Percentiles rank a stretch among this genome's conserved stretches.
Conservation (phyloP, 53 echinoderm and acorn worm genomes). For the Hippasteria phrygiana region DNA sequence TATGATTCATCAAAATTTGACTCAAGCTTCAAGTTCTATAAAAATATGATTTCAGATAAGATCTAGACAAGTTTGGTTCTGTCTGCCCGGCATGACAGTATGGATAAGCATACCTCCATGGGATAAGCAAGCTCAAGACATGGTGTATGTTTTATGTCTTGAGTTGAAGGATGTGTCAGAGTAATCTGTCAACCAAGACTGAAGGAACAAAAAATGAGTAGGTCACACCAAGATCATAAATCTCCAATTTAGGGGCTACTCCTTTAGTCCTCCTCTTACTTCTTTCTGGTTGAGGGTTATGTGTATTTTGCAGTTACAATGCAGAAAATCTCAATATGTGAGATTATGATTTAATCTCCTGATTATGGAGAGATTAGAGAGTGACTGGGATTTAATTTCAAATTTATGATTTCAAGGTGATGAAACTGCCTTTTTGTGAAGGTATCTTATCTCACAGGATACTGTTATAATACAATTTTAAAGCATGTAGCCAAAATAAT, state of each 20-base stretch:
- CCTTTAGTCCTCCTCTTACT: no score
- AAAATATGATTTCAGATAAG: constrained; percentile 6
- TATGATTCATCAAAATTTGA: not conserved
- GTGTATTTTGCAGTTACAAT: not conserved
- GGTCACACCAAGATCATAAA: constrained; percentile 26
- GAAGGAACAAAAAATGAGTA: not conserved
- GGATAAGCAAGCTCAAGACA: not conserved
- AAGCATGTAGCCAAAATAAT: not conserved
- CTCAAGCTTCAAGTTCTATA: not conserved
- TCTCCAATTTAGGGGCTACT: constrained; percentile 6
- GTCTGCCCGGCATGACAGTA: not conserved
- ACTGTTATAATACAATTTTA: not conserved
- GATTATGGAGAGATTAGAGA: not conserved
- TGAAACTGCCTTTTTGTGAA: not conserved
- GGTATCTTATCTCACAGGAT: not conserved
- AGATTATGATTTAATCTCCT: not conserved
- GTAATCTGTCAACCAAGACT: not conserved
- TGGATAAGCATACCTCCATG: no score
- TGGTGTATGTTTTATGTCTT: not conserved
- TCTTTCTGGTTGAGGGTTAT: not conserved
- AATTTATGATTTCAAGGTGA: constrained; percentile 22
- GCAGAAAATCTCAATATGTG: constrained; percentile 1
- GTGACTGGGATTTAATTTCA: not conserved
- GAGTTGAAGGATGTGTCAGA: constrained; percentile 3
- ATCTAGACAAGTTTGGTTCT: not conserved